A percentile compares a stretch with the other conserved stretches of the same genome.
Evolutionary conservation across 2,888 invertebrate genomes (phyloP).

Genomic region (Petrolisthes manimaculis): DNA sequence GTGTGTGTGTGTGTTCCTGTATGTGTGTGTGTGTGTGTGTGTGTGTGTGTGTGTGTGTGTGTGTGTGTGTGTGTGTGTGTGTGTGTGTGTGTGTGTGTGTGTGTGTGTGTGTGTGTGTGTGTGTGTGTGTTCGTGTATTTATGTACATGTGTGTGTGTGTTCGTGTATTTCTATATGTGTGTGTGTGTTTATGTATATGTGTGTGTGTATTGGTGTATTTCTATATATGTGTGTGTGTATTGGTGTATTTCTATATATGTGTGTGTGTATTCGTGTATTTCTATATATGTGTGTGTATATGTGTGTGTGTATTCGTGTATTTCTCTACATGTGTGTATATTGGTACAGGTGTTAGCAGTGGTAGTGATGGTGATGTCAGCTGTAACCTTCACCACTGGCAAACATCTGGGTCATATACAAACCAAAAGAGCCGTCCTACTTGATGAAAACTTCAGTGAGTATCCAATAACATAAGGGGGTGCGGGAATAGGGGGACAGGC

Average conservation of each 20-base stretch:
- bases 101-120: not conserved
- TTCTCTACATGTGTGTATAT: not conserved
- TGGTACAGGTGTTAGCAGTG: not conserved
- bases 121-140: not conserved
- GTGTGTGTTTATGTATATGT: too few relatives aligned
- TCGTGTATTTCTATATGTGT: too few relatives aligned
- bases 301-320: not conserved
- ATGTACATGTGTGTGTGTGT: too few relatives aligned
- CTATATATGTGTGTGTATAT: not conserved
- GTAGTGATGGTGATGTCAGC: not conserved
- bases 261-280: not conserved
- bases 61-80: too few relatives aligned
- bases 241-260: too few relatives aligned
- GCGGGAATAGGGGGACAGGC: not conserved
- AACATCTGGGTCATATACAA: slow-evolving; percentile 24
- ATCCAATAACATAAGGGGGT: not conserved
- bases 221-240: too few relatives aligned
- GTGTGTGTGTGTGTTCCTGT: too few relatives aligned
- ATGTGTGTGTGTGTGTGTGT: too few relatives aligned
- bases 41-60: too few relatives aligned
- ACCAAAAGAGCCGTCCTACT: slow-evolving; percentile 49
- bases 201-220: too few relatives aligned
- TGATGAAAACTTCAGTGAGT: slow-evolving; percentile 50
- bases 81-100: too few relatives aligned
- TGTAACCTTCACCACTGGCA: not conserved